phyloP scores from a whole-genome alignment of 2,888 invertebrate species.

The Ennomos erosarius region DNA sequence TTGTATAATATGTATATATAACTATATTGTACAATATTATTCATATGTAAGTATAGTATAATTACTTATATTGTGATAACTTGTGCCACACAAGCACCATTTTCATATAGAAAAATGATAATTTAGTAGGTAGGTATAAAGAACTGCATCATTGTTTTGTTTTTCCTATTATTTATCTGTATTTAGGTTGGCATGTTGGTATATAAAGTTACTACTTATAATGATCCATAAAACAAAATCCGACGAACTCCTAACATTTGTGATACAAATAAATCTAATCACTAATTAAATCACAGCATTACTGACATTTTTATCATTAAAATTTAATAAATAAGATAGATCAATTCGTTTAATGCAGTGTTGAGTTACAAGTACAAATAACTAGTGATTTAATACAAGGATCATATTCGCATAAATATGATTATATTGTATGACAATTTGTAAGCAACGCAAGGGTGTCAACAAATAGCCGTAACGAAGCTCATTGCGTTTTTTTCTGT shows the following conservation, averaged over 20 bases:
- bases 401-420: slow-evolving; percentile 67
- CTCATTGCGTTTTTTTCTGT: slow-evolving; percentile 74
- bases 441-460: slow-evolving; percentile 64
- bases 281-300: slow-evolving; percentile 75
- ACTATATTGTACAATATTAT: slow-evolving; percentile 43
- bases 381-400: slow-evolving; percentile 71
- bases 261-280: slow-evolving; percentile 65
- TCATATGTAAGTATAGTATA: slow-evolving; percentile 34
- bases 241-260: slow-evolving; percentile 25
- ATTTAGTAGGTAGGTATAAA: slow-evolving; percentile 7
- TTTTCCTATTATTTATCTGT: neutral
- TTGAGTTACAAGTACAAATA: slow-evolving; percentile 60
- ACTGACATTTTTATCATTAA: slow-evolving; percentile 20
- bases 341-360: slow-evolving; percentile 67
- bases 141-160: slow-evolving; percentile 10
- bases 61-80: slow-evolving; percentile 54
- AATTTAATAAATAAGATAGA: slow-evolving; percentile 73
- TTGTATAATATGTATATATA: slow-evolving; percentile 53
- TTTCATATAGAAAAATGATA: slow-evolving; percentile 35
- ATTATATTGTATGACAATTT: slow-evolving; percentile 74
- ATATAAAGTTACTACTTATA: too few relatives aligned
- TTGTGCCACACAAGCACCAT: slow-evolving; percentile 55
- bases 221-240: slow-evolving; percentile 31
- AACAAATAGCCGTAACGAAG: slow-evolving; percentile 80
- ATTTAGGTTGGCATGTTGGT: neutral